Evolutionary conservation across 2,113 vertebrate genomes (phyloP).

Genomic region (Echinops telfairi): DNA sequence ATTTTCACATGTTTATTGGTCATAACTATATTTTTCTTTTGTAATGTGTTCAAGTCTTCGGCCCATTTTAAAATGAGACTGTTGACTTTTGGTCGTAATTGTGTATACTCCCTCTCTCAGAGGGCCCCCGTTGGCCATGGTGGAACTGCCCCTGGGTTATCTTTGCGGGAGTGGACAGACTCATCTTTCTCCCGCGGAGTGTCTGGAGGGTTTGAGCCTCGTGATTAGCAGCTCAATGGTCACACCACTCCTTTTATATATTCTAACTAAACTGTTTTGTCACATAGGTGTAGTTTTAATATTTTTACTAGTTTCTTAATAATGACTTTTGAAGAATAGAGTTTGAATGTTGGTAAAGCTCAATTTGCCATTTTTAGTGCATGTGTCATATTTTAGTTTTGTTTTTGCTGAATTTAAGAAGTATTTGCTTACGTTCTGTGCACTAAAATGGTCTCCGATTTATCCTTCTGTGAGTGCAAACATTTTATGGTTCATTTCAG

Average conservation of each 20-base stretch:
- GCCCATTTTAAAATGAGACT: constrained; percentile 37
- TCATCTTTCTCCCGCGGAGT: background rate
- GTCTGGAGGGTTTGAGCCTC: background rate
- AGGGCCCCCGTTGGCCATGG: too few relatives aligned
- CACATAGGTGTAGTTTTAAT: background rate
- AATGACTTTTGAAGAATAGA: background rate
- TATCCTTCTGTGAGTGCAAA: background rate
- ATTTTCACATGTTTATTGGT: background rate
- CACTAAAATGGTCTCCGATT: background rate
- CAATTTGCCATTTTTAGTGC: constrained; percentile 39
- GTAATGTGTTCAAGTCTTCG: constrained; percentile 18
- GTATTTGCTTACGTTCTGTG: constrained; percentile 4
- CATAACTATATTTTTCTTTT: constrained; percentile 47
- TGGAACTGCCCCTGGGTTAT: too few relatives aligned
- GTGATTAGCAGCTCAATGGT: too few relatives aligned
- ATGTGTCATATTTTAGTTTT: background rate
- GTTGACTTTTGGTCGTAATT: background rate
- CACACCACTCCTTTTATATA: background rate
- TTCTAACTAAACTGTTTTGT: background rate
- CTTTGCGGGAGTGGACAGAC: too few relatives aligned
- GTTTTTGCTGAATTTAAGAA: background rate
- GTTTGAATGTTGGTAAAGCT: constrained; percentile 49
- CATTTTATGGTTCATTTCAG: constrained; percentile 13
- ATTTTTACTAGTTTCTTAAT: constrained; percentile 26
- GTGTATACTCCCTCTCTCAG: too few relatives aligned